Evolutionary conservation across 1,140 invertebrate species (phyloP).

Genomic region (Drusus annulatus): DNA sequence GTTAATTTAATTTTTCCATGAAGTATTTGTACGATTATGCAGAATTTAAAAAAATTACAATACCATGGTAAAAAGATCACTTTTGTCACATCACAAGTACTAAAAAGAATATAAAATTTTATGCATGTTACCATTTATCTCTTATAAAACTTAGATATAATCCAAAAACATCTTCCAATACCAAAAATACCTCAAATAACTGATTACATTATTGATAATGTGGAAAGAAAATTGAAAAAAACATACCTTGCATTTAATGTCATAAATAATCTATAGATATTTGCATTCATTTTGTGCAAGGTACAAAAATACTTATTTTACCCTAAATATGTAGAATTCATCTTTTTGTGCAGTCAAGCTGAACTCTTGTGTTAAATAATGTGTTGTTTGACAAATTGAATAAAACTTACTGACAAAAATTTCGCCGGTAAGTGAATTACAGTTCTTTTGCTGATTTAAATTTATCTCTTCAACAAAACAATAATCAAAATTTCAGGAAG

Average conservation of each 20-base stretch:
- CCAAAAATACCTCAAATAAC: conserved; percentile 34
- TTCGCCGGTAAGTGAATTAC: too few relatives aligned
- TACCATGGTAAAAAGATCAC: neutral
- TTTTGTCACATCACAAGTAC: neutral
- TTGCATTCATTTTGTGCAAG: neutral
- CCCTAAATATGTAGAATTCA: neutral
- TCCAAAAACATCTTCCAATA: conserved; percentile 34
- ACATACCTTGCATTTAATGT: neutral
- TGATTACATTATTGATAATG: conserved; percentile 7
- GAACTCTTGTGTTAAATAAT: neutral
- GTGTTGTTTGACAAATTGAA: neutral
- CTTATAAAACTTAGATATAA: conserved; percentile 3
- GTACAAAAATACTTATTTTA: neutral
- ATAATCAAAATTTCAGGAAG: too few relatives aligned
- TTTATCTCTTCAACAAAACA: too few relatives aligned
- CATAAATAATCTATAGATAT: neutral
- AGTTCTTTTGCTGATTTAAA: too few relatives aligned
- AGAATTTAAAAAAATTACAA: neutral
- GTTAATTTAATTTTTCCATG: neutral
- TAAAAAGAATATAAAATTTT: neutral
- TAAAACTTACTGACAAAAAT: too few relatives aligned
- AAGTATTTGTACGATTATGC: neutral
- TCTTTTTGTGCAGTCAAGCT: neutral
- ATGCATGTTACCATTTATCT: neutral
- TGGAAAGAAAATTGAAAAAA: neutral